phyloP scores from a whole-genome alignment of 2,797 vertebrate species.

The Ptychobarbus kaznakovi region DNA sequence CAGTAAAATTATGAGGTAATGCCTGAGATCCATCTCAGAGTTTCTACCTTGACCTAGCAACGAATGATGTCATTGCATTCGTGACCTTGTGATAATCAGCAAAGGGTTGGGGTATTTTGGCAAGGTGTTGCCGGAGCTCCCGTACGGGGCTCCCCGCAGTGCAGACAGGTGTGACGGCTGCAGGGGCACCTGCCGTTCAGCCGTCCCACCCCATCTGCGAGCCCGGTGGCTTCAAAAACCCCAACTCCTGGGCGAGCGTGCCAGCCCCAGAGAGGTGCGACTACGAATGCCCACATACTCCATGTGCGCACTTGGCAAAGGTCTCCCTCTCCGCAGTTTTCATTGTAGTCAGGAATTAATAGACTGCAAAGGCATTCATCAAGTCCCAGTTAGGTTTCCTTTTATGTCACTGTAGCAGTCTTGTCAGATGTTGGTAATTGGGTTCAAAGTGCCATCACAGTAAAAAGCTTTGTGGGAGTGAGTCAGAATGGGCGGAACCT shows the following conservation, averaged over 20 bases:
- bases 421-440: conserved; percentile 65
- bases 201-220: conserved; percentile 49
- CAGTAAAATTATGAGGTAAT: conserved; percentile 59
- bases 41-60: conserved; percentile 54
- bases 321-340: conserved; percentile 48
- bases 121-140: conserved; percentile 57
- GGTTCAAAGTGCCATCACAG: conserved; percentile 65
- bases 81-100: conserved; percentile 57
- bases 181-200: conserved; percentile 62
- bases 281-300: conserved; percentile 46
- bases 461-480: conserved; percentile 60
- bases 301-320: conserved; percentile 49
- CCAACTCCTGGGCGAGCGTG: conserved; percentile 42
- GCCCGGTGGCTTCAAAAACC: conserved; percentile 56
- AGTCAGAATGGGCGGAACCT: conserved; percentile 51
- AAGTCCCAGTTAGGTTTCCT: conserved; percentile 63
- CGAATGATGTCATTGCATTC: conserved; percentile 35
- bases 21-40: conserved; percentile 40
- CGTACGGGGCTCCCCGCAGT: conserved; percentile 34
- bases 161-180: conserved; percentile 70
- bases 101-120: conserved; percentile 20
- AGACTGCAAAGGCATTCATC: conserved; percentile 65
- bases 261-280: conserved; percentile 14
- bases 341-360: conserved; percentile 64
- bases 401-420: conserved; percentile 60